phyloP scores from a whole-genome alignment of 2,888 invertebrate genomes.

The Aelia acuminata region DNA sequence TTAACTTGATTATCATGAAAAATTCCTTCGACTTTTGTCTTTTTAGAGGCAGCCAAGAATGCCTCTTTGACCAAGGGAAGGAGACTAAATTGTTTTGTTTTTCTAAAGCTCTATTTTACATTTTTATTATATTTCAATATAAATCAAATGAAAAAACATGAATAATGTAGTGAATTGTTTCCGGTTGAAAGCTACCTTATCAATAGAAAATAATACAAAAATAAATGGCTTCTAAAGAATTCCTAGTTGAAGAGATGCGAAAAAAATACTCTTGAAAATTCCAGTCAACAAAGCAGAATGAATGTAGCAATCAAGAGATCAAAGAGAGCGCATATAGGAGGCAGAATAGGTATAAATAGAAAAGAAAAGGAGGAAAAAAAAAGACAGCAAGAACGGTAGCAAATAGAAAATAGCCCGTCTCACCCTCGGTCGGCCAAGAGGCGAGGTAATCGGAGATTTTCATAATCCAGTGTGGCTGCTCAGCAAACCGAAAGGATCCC shows the following conservation, averaged over 20 bases:
- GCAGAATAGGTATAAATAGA: too few species aligned
- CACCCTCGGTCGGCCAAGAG: constrained; percentile 4
- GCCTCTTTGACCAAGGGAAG: too few species aligned
- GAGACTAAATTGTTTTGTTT: too few species aligned
- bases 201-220: background rate
- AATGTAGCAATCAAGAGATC: constrained; percentile 41
- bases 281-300: constrained; percentile 30
- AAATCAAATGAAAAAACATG: too few species aligned
- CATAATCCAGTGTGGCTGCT: constrained; percentile 36
- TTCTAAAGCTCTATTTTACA: too few species aligned
- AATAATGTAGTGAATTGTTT: background rate
- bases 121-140: too few species aligned
- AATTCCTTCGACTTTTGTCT: too few species aligned
- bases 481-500: background rate
- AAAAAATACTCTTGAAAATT: constrained; percentile 22
- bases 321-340: background rate
- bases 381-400: background rate
- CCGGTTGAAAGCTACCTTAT: background rate
- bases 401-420: background rate
- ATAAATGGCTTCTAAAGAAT: constrained; percentile 15
- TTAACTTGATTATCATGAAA: too few species aligned
- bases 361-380: background rate
- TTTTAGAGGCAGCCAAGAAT: too few species aligned
- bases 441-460: constrained; percentile 37
- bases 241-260: background rate